phyloP scores from a whole-genome alignment of 2,113 vertebrate species.

The Speoplatyrhinus poulsoni region DNA sequence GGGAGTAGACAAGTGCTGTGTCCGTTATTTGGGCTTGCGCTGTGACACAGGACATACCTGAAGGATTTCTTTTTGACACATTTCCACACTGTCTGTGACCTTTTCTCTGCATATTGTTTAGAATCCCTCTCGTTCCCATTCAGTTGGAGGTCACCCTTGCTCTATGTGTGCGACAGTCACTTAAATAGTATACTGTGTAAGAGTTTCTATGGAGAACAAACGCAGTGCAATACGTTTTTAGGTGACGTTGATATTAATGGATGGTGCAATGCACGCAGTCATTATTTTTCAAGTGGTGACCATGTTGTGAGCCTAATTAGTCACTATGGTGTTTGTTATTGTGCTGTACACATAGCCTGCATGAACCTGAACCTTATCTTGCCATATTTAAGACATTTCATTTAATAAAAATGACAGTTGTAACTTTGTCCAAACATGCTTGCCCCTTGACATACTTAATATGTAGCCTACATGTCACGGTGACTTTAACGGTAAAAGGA shows the following conservation, averaged over 20 bases:
- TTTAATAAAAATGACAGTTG: constrained; percentile 19
- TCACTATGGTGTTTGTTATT: constrained; percentile 43
- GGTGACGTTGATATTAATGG: constrained; percentile 28
- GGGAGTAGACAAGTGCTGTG: constrained; percentile 38
- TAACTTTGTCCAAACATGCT: constrained; percentile 7
- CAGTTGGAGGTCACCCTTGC: no score
- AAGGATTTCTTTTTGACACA: no score
- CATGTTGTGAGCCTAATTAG: constrained; percentile 41
- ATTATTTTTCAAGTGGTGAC: constrained; percentile 28
- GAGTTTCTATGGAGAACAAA: no score
- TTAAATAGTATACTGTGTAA: no score
- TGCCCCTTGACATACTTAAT: constrained; percentile 55
- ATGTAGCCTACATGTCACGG: constrained; percentile 57
- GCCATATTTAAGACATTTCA: constrained; percentile 42
- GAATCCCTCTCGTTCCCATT: no score
- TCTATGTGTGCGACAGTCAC: no score
- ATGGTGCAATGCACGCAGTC: constrained; percentile 17
- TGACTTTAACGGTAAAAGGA: constrained; percentile 61
- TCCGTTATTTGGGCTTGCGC: constrained; percentile 61
- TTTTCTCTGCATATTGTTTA: neutral
- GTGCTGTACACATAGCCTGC: constrained; percentile 53
- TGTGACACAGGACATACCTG: no score
- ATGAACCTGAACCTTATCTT: constrained; percentile 27
- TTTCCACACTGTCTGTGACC: neutral
- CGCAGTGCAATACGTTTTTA: neutral